A percentile compares a stretch with the other conserved stretches of the same genome.
These are phyloP conservation scores for Idaea biselata DNA, from an alignment of 2,888 invertebrate genomes.

Conservation along the genomic window DNA sequence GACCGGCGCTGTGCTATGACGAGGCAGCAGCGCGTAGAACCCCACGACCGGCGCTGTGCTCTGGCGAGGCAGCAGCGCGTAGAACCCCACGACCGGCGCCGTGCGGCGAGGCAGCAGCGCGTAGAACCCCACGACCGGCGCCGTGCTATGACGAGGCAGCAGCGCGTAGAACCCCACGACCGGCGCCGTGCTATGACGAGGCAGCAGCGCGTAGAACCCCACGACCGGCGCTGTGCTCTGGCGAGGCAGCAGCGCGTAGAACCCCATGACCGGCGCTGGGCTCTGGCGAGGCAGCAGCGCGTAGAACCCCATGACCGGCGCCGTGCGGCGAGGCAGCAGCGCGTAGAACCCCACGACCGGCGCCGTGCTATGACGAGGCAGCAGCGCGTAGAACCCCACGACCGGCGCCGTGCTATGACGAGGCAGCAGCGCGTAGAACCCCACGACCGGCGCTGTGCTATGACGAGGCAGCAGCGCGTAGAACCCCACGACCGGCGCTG, in stretches of 20 bases:
- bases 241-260: conserved; percentile 7
- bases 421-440: not conserved
- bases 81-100: not conserved
- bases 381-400: not conserved
- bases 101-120: conserved; percentile 6
- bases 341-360: not conserved
- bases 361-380: not conserved
- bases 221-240: not conserved
- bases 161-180: not conserved
- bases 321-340: conserved; percentile 6
- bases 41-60: not conserved
- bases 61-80: conserved; percentile 12
- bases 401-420: not conserved
- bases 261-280: not conserved
- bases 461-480: conserved; percentile 7
- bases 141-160: not conserved
- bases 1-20: not conserved
- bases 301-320: not conserved
- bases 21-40: conserved; percentile 7
- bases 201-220: not conserved
- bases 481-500: not conserved
- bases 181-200: not conserved
- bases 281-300: conserved; percentile 12
- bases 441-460: not conserved
- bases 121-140: not conserved